Evolutionary conservation across 92 coral and sea anemone species (phyloP), one percentile per base, ranked within the genome.

Genomic region (Virgularia gustaviana): DNA sequence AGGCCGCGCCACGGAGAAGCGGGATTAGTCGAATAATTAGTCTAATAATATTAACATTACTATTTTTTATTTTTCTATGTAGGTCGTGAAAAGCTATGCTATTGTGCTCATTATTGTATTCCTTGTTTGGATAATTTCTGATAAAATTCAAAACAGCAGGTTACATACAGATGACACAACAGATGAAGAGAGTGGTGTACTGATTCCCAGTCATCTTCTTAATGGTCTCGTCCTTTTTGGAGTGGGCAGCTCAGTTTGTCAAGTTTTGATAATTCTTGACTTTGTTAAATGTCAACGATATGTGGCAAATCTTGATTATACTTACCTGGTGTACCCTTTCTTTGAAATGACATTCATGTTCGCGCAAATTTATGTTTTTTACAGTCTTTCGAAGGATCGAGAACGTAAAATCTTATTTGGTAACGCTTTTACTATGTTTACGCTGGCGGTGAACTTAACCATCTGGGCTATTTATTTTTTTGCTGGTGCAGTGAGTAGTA

Each of bases 401-500:
- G 20, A 49, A 29, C 58, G 52, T 4, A 58, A 59, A 36, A 31
- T 74, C 16, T 74, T 30, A 22, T 74, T 58, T 34, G 60, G 71
- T 0, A 42, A 32, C 10, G 22, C 35, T 31, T 74, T 74, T 38
- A 47, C 70, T 2, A 74, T 74, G 79, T 43, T 42, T 13, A 74
- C 70, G 10, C 79, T 74, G 22, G 71, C 58, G 2, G 19, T 74
- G 42, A 74, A 74, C 15, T 34, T 59, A 19, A 74, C 70, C n/a
- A 38, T 74, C 9, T 74, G 79, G 79, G 60, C 60, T 0, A 43
- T 33, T 20, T 74, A 51, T 42, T 74, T 74, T 36, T 44, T 44
- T 19, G 58, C 42, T 7, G 71, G 59, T 7, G 67, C 79, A 0
- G 58, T 24, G 44, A 60, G 44, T 15, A n/a, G 33, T 19, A n/a